Base-by-base conservation (phyloP, 2,888 invertebrate genomes). In the Conchocele bisecta region DNA sequence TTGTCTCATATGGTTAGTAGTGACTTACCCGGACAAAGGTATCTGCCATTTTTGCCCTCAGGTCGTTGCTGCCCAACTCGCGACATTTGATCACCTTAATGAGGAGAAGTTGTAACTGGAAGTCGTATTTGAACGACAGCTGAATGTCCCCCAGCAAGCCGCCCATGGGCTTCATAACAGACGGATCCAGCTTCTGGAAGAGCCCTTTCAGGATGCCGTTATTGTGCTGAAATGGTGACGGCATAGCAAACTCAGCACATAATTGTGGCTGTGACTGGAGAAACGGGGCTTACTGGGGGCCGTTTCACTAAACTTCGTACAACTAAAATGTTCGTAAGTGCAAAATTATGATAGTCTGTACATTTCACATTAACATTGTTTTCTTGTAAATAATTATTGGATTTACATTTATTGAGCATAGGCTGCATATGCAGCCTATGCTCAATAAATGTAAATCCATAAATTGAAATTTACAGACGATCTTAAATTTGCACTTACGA, bases 41-140 rank as follows among this genome's bases (percentile, higher is more conserved):
- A 61, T 87, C 85, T n/a, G 86, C 83, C 59, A 84, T 78, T 61
- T 85, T 86, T 3, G 88, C 83, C 39, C 89, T 57, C 44, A 88
- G 53, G 53, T 87, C 88, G 44, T 78, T 83, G 48, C 83, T 83
- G 13, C 75, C 60, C 26, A 89, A 81, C 44, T 88, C 85, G 33
- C 84, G 57, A 50, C 87, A 86, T 56, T 84, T 82, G 64, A 89
- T 87, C 44, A 89, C 85, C 68, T 89, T 88, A 28, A 89, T 82
- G 29, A 89, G 78, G 17, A 89, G 81, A 33, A 85, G 69, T 24
- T 85, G 77, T 26, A 82, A 65, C 46, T 82, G 81, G 31, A 70
- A 69, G 53, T 87, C 86, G 80, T 88, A 89, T 65, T 89, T 89
- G 71, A 88, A 85, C 6, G 89, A 87, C 26, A 89, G 79, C 69